Conservation (phyloP, 2,113 vertebrate species). For the Platycercus adscitus region DNA sequence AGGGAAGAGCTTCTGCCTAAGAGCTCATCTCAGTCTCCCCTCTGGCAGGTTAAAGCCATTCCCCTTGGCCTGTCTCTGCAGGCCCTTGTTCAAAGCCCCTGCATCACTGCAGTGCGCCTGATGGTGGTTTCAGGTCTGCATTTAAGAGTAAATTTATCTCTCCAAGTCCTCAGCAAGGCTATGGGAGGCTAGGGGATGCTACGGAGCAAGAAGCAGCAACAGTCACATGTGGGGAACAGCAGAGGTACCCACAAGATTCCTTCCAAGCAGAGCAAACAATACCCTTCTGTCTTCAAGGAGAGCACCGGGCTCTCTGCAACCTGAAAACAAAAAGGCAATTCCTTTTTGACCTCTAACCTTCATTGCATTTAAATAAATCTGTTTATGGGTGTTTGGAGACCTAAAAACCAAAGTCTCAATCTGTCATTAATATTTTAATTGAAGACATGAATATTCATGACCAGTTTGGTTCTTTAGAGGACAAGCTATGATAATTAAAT, state of each 20-base stretch:
- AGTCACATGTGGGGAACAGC: accelerated
- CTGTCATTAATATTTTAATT: conserved; percentile 81
- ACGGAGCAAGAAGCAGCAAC: neutral
- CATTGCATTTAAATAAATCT: conserved; percentile 60
- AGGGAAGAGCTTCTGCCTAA: neutral
- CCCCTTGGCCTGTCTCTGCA: neutral
- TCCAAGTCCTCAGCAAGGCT: neutral
- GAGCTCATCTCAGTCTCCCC: neutral
- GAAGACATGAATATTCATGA: conserved; percentile 74
- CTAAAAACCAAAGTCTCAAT: conserved; percentile 59
- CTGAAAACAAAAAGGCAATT: neutral
- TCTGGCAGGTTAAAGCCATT: neutral
- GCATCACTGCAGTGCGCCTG: neutral
- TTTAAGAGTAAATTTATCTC: neutral
- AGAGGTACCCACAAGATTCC: neutral
- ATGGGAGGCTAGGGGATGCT: accelerated
- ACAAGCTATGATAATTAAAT: conserved; percentile 64
- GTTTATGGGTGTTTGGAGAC: conserved; percentile 70
- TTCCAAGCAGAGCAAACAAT: neutral
- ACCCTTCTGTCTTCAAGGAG: neutral
- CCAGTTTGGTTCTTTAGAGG: conserved; percentile 58
- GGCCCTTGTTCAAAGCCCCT: neutral
- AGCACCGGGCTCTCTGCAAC: neutral
- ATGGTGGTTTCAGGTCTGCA: neutral
- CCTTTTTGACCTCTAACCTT: conserved; percentile 41